Percentiles rank a stretch among this genome's conserved stretches.
These are phyloP conservation scores for Acrocyrtus sp. DNA, from an alignment of 2,888 invertebrate species.

Conservation along the genomic window DNA sequence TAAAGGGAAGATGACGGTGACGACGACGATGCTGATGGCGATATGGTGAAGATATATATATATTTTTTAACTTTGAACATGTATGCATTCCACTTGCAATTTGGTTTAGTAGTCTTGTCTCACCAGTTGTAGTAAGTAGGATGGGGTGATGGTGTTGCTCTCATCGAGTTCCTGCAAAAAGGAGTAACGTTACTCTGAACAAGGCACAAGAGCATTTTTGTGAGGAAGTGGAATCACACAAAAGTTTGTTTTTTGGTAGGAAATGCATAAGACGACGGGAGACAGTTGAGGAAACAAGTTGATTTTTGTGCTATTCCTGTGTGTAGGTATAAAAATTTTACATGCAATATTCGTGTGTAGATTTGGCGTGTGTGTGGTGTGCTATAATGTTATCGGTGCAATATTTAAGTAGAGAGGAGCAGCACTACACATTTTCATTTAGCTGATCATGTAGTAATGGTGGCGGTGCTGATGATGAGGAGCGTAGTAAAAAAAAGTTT, in stretches of 20 bases:
- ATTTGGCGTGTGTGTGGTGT: neutral
- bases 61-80: neutral
- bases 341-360: neutral
- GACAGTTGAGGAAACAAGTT: neutral
- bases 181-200: neutral
- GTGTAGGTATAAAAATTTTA: neutral
- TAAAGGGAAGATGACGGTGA: neutral
- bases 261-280: too few species aligned
- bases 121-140: slow-evolving; percentile 22
- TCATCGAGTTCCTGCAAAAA: neutral
- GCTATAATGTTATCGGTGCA: neutral
- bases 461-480: neutral
- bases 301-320: neutral
- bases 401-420: neutral
- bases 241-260: too few species aligned
- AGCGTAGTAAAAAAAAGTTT: neutral
- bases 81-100: slow-evolving; percentile 36
- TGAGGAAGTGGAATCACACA: too few species aligned
- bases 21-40: neutral
- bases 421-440: neutral
- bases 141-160: slow-evolving; percentile 24
- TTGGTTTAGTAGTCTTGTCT: slow-evolving; percentile 43
- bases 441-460: neutral
- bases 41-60: slow-evolving; percentile 20
- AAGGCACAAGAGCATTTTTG: too few species aligned